Evolutionary conservation across 1,140 invertebrate species (phyloP).

Genomic region (Ylistrum balloti): DNA sequence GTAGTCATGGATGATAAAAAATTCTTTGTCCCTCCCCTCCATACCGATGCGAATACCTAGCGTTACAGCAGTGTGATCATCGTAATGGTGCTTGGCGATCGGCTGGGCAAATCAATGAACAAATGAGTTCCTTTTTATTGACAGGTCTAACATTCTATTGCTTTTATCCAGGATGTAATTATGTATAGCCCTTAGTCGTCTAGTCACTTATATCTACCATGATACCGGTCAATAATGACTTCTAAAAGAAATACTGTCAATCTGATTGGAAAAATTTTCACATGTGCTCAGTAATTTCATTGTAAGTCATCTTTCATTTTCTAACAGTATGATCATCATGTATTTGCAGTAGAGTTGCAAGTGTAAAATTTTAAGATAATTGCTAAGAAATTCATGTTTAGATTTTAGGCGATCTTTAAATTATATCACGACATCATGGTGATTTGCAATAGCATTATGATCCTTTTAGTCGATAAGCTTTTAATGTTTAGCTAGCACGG

Average conservation of each 20-base stretch:
- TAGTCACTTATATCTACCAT: neutral
- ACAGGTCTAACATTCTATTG: neutral
- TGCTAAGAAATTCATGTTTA: neutral
- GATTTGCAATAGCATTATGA: no score
- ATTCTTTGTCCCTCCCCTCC: neutral
- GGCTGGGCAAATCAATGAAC: neutral
- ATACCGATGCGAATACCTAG: neutral
- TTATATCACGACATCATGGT: no score
- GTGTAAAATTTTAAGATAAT: no score
- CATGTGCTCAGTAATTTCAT: neutral
- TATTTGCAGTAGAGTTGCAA: no score
- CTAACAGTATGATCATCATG: no score
- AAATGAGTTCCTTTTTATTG: constrained; percentile 29
- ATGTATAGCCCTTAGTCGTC: neutral
- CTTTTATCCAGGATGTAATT: constrained; percentile 1
- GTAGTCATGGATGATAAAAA: neutral
- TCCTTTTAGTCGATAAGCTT: no score
- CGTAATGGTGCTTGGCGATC: constrained; percentile 8
- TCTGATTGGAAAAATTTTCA: neutral
- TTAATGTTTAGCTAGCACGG: no score
- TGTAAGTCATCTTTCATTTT: no score
- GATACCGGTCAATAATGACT: neutral
- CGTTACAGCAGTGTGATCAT: neutral
- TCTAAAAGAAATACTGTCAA: neutral
- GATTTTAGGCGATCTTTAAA: no score